Conservation (phyloP, 2,888 invertebrate species). For the Belgica antarctica region DNA sequence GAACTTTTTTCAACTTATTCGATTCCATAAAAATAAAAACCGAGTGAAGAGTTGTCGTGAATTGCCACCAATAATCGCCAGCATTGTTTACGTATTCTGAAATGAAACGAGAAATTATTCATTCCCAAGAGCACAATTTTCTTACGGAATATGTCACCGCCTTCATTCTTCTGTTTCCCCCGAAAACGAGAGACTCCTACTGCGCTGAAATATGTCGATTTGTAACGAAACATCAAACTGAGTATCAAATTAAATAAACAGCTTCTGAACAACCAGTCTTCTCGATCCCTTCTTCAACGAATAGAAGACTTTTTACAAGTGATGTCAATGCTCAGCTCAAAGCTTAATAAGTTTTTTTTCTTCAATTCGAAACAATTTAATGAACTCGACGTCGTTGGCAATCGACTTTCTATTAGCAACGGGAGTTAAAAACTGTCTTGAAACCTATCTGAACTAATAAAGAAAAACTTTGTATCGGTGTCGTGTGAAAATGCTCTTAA, state of each 20-base stretch:
- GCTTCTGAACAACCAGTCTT: background rate
- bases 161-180: slow-evolving; percentile 8
- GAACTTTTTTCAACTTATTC: slow-evolving; percentile 14
- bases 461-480: background rate
- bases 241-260: slow-evolving; percentile 36
- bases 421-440: too few species aligned
- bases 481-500: slow-evolving; percentile 1
- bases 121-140: slow-evolving; percentile 42
- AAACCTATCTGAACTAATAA: slow-evolving; percentile 2
- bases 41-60: background rate
- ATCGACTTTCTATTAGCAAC: too few species aligned
- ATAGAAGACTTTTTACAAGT: too few species aligned
- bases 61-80: background rate
- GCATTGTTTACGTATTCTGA: slow-evolving; percentile 7
- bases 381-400: too few species aligned
- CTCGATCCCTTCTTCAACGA: background rate
- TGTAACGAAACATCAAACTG: slow-evolving; percentile 41
- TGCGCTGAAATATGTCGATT: slow-evolving; percentile 41
- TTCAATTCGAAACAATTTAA: too few species aligned
- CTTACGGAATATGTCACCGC: slow-evolving; percentile 37
- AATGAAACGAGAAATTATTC: slow-evolving; percentile 32
- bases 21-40: too few species aligned
- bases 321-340: too few species aligned
- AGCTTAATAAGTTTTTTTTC: too few species aligned
- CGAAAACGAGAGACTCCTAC: background rate